These are phyloP conservation scores for Eueides isabella DNA, from an alignment of 1,140 invertebrate species.

Conservation along the genomic window DNA sequence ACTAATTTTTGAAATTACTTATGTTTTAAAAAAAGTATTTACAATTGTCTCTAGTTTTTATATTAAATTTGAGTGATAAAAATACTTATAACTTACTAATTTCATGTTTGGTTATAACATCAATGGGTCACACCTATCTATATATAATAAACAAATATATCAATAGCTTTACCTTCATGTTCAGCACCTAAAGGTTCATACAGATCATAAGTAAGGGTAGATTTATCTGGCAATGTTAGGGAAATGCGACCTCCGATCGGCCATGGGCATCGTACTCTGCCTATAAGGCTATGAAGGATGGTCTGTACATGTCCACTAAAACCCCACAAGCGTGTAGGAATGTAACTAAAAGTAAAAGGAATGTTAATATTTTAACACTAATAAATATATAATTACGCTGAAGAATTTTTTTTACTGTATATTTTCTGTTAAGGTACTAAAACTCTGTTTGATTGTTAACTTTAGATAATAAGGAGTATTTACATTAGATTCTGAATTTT, in stretches of 20 bases:
- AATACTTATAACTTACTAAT: too few species aligned
- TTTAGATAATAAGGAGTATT: too few species aligned
- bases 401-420: background rate
- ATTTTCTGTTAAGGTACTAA: background rate
- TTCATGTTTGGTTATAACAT: background rate
- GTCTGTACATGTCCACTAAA: slow-evolving; percentile 97
- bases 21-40: too few species aligned
- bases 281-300: slow-evolving; percentile 94
- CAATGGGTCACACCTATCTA: background rate
- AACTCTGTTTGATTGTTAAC: too few species aligned
- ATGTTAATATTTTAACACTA: background rate
- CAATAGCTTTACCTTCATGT: slow-evolving; percentile 84
- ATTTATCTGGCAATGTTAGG: slow-evolving; percentile 89
- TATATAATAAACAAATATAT: background rate
- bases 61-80: too few species aligned
- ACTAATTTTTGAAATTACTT: too few species aligned
- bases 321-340: slow-evolving; percentile 95
- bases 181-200: slow-evolving; percentile 89
- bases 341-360: slow-evolving; percentile 87
- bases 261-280: slow-evolving; percentile 92
- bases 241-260: slow-evolving; percentile 91
- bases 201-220: slow-evolving; percentile 95
- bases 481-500: too few species aligned
- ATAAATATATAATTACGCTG: background rate
- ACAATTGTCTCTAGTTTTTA: too few species aligned